phyloP scores from a whole-genome alignment of 2,113 vertebrate genomes.

The Pelodiscus sinensis region DNA sequence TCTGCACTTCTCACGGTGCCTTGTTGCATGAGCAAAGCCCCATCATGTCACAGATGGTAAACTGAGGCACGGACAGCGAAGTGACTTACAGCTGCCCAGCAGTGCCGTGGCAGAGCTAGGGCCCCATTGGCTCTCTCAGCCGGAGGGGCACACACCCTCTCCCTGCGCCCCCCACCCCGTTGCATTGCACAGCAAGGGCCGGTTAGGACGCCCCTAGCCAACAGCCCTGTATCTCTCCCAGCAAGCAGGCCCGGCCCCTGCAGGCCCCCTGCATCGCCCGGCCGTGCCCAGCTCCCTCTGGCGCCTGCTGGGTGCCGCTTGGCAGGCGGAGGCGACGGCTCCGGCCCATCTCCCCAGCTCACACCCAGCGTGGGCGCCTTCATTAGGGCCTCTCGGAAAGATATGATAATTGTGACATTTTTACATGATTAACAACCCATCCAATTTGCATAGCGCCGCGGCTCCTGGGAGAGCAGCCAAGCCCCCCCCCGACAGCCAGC shows the following conservation, averaged over 20 bases:
- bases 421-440: conserved; percentile 80
- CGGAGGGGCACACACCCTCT: no score
- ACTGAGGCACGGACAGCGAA: background rate
- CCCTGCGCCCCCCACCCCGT: no score
- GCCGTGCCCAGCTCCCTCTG: background rate
- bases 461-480: conserved; percentile 63
- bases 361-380: conserved; percentile 38
- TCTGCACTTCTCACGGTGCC: background rate
- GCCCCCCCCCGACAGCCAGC: conserved; percentile 35
- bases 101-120: background rate
- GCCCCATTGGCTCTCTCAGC: no score
- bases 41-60: background rate
- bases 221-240: no score
- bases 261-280: background rate
- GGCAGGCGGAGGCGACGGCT: background rate
- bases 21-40: no score
- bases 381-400: conserved; percentile 79
- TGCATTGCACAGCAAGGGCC: no score
- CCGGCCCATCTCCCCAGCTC: background rate
- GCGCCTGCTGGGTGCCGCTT: background rate
- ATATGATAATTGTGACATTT: conserved; percentile 83
- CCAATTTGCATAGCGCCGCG: conserved; percentile 78
- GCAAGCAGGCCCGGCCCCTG: background rate
- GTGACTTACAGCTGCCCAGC: no score
- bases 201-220: no score